A percentile compares a stretch with the other conserved stretches of the same genome.
Conservation (phyloP, 2,113 vertebrate genomes). For the Holacanthus passer region DNA sequence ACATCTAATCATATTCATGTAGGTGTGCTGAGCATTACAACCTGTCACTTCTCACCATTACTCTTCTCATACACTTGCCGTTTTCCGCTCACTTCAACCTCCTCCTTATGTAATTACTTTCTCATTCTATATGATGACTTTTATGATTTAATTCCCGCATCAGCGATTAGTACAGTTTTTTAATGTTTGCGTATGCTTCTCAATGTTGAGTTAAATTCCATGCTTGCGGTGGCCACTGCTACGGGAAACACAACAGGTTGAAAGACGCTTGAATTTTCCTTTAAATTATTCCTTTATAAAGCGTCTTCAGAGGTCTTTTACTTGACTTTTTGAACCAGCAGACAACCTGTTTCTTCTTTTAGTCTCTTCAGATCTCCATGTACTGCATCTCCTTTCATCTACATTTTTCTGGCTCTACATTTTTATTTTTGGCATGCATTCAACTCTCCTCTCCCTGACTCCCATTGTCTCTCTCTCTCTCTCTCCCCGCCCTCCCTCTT, state of each 20-base stretch:
- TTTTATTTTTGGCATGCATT: slow-evolving; percentile 47
- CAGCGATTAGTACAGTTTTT: neutral
- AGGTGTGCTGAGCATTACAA: neutral
- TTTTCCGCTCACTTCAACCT: neutral
- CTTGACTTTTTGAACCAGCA: neutral
- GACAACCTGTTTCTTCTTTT: slow-evolving; percentile 9
- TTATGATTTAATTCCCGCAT: neutral
- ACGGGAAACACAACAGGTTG: too few species aligned
- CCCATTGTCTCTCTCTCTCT: slow-evolving; percentile 33
- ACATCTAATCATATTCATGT: neutral
- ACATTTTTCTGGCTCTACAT: slow-evolving; percentile 11
- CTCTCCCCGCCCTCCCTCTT: slow-evolving; percentile 7
- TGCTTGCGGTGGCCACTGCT: too few species aligned
- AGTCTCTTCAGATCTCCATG: slow-evolving; percentile 9
- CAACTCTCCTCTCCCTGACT: slow-evolving; percentile 12
- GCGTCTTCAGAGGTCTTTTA: neutral
- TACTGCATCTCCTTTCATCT: slow-evolving; percentile 19
- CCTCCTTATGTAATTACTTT: neutral
- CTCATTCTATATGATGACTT: neutral
- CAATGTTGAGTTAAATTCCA: too few species aligned
- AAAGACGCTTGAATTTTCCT: too few species aligned
- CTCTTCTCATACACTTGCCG: neutral
- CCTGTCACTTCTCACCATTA: neutral
- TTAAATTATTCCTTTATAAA: neutral
- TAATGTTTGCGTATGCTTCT: too few species aligned